Percentiles rank a stretch among this genome's conserved stretches.
These are phyloP conservation scores for Alcis repandata DNA, from an alignment of 2,888 invertebrate genomes.

Conservation along the genomic window DNA sequence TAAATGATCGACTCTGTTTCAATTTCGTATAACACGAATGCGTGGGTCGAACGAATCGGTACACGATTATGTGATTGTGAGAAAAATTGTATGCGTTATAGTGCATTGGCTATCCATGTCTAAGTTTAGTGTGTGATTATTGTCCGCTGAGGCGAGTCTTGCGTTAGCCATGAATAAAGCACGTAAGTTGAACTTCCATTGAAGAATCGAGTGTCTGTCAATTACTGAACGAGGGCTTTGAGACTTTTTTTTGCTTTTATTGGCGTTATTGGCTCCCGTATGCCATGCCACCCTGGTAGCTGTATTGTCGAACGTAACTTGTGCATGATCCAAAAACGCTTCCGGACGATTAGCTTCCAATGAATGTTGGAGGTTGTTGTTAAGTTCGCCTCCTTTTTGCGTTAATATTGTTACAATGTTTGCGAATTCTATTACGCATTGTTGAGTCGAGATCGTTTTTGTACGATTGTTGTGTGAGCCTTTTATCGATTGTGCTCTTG, in stretches of 20 bases:
- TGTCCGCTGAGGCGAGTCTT: constrained; percentile 68
- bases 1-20: constrained; percentile 86
- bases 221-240: constrained; percentile 47
- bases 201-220: constrained; percentile 46
- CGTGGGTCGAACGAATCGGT: constrained; percentile 82
- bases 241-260: constrained; percentile 36
- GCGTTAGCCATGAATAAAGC: constrained; percentile 79
- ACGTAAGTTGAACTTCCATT: constrained; percentile 65
- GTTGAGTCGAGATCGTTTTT: constrained; percentile 70
- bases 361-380: constrained; percentile 85
- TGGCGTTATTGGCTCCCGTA: constrained; percentile 43
- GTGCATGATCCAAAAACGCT: constrained; percentile 80
- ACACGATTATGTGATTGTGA: constrained; percentile 85
- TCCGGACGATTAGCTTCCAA: constrained; percentile 83
- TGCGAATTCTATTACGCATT: constrained; percentile 85
- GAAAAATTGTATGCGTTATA: constrained; percentile 79
- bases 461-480: constrained; percentile 68
- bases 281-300: constrained; percentile 81
- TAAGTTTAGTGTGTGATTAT: constrained; percentile 78
- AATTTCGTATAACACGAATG: constrained; percentile 85
- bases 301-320: constrained; percentile 67
- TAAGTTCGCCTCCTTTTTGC: constrained; percentile 83
- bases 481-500: constrained; percentile 74
- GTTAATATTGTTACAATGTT: constrained; percentile 85
- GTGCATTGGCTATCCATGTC: constrained; percentile 69